Evolutionary conservation across 2,113 vertebrate species (phyloP), one percentile per base, ranked within the genome.

Genomic region (Corvus moneduloides): DNA sequence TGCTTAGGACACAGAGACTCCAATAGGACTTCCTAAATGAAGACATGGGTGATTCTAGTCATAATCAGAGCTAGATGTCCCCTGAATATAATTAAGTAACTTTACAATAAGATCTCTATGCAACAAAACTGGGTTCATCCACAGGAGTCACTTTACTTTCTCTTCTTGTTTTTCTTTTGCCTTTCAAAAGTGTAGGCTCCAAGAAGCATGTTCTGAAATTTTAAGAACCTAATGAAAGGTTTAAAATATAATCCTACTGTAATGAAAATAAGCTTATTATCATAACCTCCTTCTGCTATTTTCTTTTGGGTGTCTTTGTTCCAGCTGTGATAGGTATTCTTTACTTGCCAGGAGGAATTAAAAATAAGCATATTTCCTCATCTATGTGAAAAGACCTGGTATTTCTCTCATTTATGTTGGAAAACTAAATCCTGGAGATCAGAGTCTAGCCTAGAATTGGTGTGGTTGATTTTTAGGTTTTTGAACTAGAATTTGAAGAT

Each of bases 251-350:
- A 94, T 96, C 63, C 86, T 90, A 23, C 83, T 80, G 67, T 96
- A 94, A 96, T 89, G 89, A 87, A 97, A 96, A 93, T 97, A 52
- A 89, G 71, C 58, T 74, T 87, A 85, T 82, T 81, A 88, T 71
- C 75, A 84, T 48, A 63, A 81, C 77, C 83, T 69, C 72, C 91
- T 97, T 97, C 96, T 96, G 81, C 21, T 77, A 21, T 84, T 95
- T 92, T 78, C 68, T 79, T 88, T 10, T 54, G 78, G 23, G 7
- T 76, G 22, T 52, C 76, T 84, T 54, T 90, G 23, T 67, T 94
- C 87, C 63, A 83, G 80, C 77, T 87, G 68, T 44, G 55, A n/a
- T 63, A 87, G 43, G 78, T 77, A 87, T 46, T 51, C 79, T 91
- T 86, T 80, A 64, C 37, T 59, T 89, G 77, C 51, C 67, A 83